These are phyloP conservation scores for Nilaparvata lugens DNA, from an alignment of 1,140 invertebrate genomes.

Conservation along the genomic window DNA sequence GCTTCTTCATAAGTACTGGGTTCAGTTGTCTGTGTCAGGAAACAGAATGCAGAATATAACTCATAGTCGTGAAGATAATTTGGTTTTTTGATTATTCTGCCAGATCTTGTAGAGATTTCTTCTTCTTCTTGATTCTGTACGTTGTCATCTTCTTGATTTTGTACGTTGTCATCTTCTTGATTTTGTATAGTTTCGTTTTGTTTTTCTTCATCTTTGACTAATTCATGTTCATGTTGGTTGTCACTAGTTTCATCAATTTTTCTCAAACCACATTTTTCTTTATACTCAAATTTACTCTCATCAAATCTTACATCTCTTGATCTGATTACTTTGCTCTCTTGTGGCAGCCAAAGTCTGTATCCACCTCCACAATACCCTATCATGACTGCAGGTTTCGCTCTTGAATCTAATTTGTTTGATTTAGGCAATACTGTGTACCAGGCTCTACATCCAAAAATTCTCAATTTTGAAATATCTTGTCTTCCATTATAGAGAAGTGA, in stretches of 20 bases:
- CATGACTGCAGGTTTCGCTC: slow-evolving; percentile 6
- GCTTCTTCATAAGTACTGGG: too few species aligned
- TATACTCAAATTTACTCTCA: slow-evolving; percentile 2
- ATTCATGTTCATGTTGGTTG: slow-evolving; percentile 6
- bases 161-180: not conserved
- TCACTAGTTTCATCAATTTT: not conserved
- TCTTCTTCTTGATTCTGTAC: slow-evolving; percentile 1
- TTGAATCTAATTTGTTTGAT: slow-evolving; percentile 9
- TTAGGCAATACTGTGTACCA: slow-evolving; percentile 10
- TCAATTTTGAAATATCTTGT: slow-evolving; percentile 11
- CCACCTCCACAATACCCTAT: slow-evolving; percentile 7
- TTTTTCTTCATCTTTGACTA: slow-evolving; percentile 7
- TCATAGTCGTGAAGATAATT: too few species aligned
- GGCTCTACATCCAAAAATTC: slow-evolving; percentile 13
- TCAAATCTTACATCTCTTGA: slow-evolving; percentile 13
- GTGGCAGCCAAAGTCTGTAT: slow-evolving; percentile 1
- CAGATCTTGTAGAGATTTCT: too few species aligned
- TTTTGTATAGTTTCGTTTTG: not conserved
- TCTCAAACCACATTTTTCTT: not conserved
- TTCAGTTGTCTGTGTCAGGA: too few species aligned
- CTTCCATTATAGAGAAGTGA: slow-evolving; percentile 3
- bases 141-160: not conserved
- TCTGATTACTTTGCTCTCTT: slow-evolving; percentile 6
- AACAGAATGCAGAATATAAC: too few species aligned
- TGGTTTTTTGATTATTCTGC: too few species aligned